These are phyloP conservation scores for Pantala flavescens DNA, from an alignment of 1,140 invertebrate genomes.

Conservation along the genomic window DNA sequence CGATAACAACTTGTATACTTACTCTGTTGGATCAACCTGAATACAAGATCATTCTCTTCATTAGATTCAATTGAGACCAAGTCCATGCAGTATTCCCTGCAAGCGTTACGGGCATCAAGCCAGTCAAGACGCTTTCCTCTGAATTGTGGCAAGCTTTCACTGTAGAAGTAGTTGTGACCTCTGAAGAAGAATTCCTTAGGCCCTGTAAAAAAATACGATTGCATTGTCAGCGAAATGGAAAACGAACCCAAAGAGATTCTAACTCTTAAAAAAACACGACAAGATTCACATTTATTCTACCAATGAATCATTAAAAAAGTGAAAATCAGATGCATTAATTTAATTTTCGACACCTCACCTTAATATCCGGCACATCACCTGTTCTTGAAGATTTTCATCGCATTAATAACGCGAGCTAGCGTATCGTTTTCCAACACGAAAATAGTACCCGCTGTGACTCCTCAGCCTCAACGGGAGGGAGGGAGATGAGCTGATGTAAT, in stretches of 20 bases:
- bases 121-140: constrained; percentile 73
- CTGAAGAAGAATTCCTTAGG: constrained; percentile 80
- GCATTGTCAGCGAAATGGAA: constrained; percentile 22
- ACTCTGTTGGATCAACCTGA: constrained; percentile 76
- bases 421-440: too few species aligned
- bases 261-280: not conserved
- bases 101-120: constrained; percentile 80
- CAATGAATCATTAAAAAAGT: too few species aligned
- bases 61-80: constrained; percentile 76
- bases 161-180: constrained; percentile 83
- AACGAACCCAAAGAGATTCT: not conserved
- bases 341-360: too few species aligned
- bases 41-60: constrained; percentile 80
- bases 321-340: too few species aligned
- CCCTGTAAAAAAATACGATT: constrained; percentile 43
- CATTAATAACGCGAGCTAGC: too few species aligned
- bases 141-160: constrained; percentile 64
- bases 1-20: constrained; percentile 30
- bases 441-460: too few species aligned
- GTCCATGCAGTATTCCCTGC: constrained; percentile 87
- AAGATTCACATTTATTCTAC: too few species aligned
- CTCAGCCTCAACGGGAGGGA: too few species aligned
- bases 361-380: too few species aligned
- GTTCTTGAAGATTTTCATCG: too few species aligned
- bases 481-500: too few species aligned